These are phyloP conservation scores for Rallus crepitans DNA, from an alignment of 2,797 vertebrate species.

Conservation along the genomic window DNA sequence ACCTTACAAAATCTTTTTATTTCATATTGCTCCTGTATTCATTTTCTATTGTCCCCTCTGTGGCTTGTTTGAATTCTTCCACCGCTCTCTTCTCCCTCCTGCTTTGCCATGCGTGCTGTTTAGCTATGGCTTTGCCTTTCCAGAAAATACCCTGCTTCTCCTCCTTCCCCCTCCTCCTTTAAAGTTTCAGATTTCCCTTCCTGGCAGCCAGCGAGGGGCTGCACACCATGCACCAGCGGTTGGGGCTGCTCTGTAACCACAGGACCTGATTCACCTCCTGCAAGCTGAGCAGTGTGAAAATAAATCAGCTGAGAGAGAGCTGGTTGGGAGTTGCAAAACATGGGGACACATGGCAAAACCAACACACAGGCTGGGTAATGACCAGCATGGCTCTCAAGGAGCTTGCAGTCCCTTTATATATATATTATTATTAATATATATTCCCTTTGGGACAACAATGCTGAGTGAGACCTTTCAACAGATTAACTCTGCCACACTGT, in stretches of 20 bases:
- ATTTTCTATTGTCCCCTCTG: background rate
- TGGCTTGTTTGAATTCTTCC: background rate
- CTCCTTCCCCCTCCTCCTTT: constrained; percentile 59
- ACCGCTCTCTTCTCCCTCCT: background rate
- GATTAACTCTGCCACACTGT: background rate
- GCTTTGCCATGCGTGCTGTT: constrained; percentile 39
- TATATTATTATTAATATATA: accelerated
- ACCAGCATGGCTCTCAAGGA: background rate
- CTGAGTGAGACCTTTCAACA: constrained; percentile 53
- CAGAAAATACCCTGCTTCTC: constrained; percentile 48
- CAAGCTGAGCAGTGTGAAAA: constrained; percentile 25
- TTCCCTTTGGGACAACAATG: background rate
- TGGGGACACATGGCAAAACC: background rate
- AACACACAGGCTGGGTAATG: background rate
- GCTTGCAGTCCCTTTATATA: background rate
- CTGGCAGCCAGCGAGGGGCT: constrained; percentile 47
- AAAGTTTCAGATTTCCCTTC: constrained; percentile 59
- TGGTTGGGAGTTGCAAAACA: constrained; percentile 19
- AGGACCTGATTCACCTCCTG: constrained; percentile 41
- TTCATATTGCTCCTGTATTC: background rate
- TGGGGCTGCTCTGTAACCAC: constrained; percentile 1
- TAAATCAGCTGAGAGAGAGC: constrained; percentile 48
- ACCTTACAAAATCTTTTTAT: constrained; percentile 9
- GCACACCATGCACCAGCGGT: background rate
- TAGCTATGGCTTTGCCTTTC: constrained; percentile 24